Base-by-base conservation (phyloP, 2,113 vertebrate species). In the Alethe castanea region DNA sequence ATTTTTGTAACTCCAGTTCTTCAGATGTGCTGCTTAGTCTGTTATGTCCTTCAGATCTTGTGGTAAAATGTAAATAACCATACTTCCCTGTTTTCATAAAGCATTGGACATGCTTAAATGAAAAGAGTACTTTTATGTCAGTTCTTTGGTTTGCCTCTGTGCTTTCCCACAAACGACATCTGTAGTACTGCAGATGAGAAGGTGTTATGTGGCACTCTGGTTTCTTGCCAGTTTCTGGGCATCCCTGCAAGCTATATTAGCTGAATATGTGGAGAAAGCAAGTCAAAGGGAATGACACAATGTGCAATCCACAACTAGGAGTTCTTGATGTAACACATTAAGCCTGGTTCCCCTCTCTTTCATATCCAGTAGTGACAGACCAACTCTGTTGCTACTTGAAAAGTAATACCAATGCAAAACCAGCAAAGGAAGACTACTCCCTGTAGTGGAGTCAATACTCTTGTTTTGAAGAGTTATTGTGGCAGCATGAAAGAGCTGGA, bases 91-190 rank as follows among this genome's bases (percentile, higher is more conserved):
- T 24, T 81, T 72, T 66, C 12, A 6, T 60, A 8, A 64, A 72
- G n/a, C 33, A 56, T 12, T 81, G 23, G 16, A n/a, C 13, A 11
- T 18, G 19, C 14, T 19, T 67, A 45, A 74, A 85, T 36, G 28
- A 65, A 80, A 66, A 83, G 1, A 66, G 23, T 14, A 14, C 4
- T 38, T 35, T 59, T 73, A 12, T 76, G 53, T 35, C 11, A 25
- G 3, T 78, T 82, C 31, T 80, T 31, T 16, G 33, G 7, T 93
- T 72, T 66, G 14, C 22, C 19, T 47, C 48, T 35, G 9, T 54
- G 10, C 38, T 83, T 50, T 59, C 15, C 15, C 31, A 18, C 0
- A 1, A 47, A 19, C 3, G 1, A 1, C 57, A 47, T 5, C 35
- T 56, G 42, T 31, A 36, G 15, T 35, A 33, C 10, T n/a, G 24